Conservation (phyloP, 2,113 vertebrate genomes). For the Nothoprocta pentlandii region DNA sequence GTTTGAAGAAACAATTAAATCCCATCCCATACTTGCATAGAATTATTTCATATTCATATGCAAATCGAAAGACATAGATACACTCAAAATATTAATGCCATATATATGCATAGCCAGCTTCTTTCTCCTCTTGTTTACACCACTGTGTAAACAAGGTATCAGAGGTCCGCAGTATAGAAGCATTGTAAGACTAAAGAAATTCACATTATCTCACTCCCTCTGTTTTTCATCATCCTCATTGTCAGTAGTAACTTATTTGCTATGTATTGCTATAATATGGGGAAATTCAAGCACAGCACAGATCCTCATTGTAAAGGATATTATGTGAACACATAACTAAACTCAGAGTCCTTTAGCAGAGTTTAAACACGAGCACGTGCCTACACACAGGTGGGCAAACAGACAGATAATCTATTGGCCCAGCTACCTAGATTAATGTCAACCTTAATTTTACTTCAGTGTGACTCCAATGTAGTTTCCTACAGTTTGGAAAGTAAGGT, state of each 20-base stretch:
- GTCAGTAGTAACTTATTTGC: background rate
- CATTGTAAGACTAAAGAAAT: background rate
- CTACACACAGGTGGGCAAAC: accelerated
- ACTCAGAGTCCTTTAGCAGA: background rate
- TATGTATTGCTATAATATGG: background rate
- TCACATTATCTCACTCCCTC: background rate
- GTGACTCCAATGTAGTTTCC: accelerated
- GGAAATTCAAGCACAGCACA: background rate
- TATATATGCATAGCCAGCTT: background rate
- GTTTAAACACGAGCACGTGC: background rate
- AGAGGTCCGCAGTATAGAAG: background rate
- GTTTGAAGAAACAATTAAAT: conserved; percentile 82
- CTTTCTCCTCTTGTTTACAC: conserved; percentile 3
- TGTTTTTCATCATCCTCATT: background rate
- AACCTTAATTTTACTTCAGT: accelerated
- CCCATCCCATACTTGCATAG: conserved; percentile 72
- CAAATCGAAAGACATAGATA: conserved; percentile 74
- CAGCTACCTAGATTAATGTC: background rate
- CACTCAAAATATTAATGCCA: conserved; percentile 66
- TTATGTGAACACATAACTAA: background rate
- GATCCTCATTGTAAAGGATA: background rate
- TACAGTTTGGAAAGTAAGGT: background rate
- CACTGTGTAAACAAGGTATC: background rate
- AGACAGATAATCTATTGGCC: background rate
- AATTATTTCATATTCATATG: conserved; percentile 84